Percentiles rank a stretch among this genome's conserved stretches.
These are phyloP conservation scores for Lagorchestes hirsutus DNA, from an alignment of 2,797 vertebrate genomes.

Conservation along the genomic window DNA sequence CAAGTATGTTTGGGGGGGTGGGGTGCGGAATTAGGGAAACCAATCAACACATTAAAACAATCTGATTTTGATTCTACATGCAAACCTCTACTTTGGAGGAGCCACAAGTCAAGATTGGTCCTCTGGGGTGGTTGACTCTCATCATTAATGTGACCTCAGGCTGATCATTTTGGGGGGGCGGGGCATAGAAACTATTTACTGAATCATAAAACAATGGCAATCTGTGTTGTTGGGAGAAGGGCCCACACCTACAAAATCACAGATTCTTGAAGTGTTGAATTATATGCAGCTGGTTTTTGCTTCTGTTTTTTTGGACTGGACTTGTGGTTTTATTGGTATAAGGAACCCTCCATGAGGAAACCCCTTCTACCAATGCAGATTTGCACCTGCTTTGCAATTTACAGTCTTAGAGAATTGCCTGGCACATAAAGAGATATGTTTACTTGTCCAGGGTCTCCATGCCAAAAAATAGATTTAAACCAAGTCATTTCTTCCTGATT, in stretches of 20 bases:
- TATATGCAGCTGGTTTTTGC: neutral
- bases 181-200: neutral
- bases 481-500: neutral
- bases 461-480: neutral
- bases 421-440: neutral
- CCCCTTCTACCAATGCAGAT: neutral
- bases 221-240: neutral
- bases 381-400: neutral
- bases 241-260: neutral
- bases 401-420: neutral
- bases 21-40: neutral
- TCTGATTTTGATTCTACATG: neutral
- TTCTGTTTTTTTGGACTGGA: neutral
- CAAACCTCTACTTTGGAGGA: neutral
- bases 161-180: neutral
- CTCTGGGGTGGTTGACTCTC: neutral
- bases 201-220: neutral
- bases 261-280: neutral
- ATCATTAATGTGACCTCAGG: neutral
- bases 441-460: neutral
- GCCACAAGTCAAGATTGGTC: neutral
- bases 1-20: neutral
- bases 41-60: neutral
- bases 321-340: neutral
- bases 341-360: neutral